phyloP scores from a whole-genome alignment of 2,797 vertebrate species.

The Oryzias sinensis region DNA sequence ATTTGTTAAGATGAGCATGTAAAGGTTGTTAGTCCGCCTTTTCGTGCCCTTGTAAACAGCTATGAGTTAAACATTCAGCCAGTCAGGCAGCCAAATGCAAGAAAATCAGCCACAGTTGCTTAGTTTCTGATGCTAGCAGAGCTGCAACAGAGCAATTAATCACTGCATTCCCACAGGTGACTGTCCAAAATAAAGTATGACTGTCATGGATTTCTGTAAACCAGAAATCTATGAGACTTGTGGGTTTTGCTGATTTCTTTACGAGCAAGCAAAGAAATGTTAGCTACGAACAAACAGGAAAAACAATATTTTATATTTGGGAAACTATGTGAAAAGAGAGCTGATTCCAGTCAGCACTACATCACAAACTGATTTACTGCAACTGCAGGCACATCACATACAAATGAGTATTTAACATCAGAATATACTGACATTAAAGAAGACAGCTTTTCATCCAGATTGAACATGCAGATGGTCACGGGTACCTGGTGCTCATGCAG shows the following conservation, averaged over 20 bases:
- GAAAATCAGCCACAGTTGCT: slow-evolving; percentile 7
- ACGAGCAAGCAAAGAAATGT: slow-evolving; percentile 20
- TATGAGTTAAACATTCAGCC: slow-evolving; percentile 2
- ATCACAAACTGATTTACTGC: slow-evolving; percentile 32
- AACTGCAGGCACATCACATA: slow-evolving; percentile 44
- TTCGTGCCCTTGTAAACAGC: not conserved
- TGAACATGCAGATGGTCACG: slow-evolving; percentile 46
- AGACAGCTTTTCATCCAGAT: slow-evolving; percentile 48
- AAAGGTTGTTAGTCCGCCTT: slow-evolving; percentile 13
- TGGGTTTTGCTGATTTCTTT: not conserved
- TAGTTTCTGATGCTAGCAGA: slow-evolving; percentile 7
- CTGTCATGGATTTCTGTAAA: too few relatives aligned
- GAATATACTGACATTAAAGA: slow-evolving; percentile 20
- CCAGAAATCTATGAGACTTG: slow-evolving; percentile 2
- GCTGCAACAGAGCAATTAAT: slow-evolving; percentile 39
- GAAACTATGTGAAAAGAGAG: slow-evolving; percentile 47
- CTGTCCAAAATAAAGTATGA: slow-evolving; percentile 18
- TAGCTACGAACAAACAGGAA: slow-evolving; percentile 19
- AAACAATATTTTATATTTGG: slow-evolving; percentile 27
- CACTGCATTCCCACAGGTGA: slow-evolving; percentile 65
- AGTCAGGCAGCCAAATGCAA: not conserved
- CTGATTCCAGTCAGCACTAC: slow-evolving; percentile 29
- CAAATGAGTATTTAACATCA: slow-evolving; percentile 30
- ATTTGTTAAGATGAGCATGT: slow-evolving; percentile 21
- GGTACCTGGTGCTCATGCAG: slow-evolving; percentile 72